Percentiles rank a stretch among this genome's conserved stretches.
These are phyloP conservation scores for Amniataba percoides DNA, from an alignment of 2,797 vertebrate species.

Conservation along the genomic window DNA sequence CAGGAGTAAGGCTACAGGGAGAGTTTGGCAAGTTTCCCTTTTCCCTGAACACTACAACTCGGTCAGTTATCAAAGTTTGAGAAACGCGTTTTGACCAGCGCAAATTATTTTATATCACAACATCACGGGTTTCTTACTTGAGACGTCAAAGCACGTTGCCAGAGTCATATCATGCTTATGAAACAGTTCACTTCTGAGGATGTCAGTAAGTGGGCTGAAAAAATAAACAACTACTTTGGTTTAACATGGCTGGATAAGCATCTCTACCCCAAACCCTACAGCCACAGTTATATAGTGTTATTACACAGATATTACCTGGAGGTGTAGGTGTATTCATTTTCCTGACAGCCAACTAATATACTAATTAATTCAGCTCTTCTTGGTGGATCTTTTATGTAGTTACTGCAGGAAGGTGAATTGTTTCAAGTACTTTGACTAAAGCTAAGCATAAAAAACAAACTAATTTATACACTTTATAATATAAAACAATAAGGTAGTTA, in stretches of 20 bases:
- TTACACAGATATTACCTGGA: background rate
- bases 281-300: background rate
- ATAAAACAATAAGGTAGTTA: background rate
- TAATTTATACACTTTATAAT: background rate
- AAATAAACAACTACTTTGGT: background rate
- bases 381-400: background rate
- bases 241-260: slow-evolving; percentile 1
- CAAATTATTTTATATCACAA: slow-evolving; percentile 12
- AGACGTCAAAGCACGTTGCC: slow-evolving; percentile 2
- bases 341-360: background rate
- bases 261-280: background rate
- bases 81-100: slow-evolving; percentile 12
- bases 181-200: background rate
- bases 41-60: background rate
- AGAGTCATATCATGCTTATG: background rate
- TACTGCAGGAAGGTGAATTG: background rate
- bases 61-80: slow-evolving; percentile 13
- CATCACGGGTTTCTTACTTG: slow-evolving; percentile 4
- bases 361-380: background rate
- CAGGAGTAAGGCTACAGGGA: slow-evolving; percentile 15
- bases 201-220: background rate
- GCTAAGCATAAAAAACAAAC: background rate
- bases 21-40: slow-evolving; percentile 5
- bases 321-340: background rate
- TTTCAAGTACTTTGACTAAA: background rate